Base-by-base conservation (phyloP, 2,888 invertebrate species). In the Trisateles emortualis region DNA sequence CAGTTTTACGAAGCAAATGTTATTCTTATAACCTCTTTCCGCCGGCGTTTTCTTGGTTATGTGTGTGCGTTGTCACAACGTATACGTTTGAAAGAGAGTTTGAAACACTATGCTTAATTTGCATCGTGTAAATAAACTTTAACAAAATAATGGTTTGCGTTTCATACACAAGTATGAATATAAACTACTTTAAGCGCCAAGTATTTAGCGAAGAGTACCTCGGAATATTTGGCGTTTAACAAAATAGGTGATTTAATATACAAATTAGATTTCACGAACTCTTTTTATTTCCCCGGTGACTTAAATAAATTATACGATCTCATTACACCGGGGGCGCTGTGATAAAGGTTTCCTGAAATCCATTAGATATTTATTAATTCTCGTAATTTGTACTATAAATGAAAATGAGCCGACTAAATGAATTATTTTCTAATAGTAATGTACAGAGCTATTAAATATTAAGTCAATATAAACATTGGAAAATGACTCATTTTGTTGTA, bases 231-330 rank as follows among this genome's bases (percentile, higher is more conserved):
- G 44, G 47, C 40, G 64, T 55, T 51, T 57, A 48, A 52, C 42
- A 46, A 57, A 59, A 67, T 68, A 72, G 56, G 53, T 51, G 52
- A 68, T 67, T 71, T 60, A 43, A 63, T 71, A 71, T 38, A 68
- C 55, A 68, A n/a, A 59, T 61, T 60, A 53, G 67, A 73, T 74
- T 71, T 59, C 61, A 65, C 33, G 65, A 68, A 74, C 49, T 55
- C 72, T 71, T 74, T 64, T 52, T 29, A 50, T 50, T n/a, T 58
- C 61, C 68, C 67, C 70, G 68, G 68, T 69, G 64, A 68, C 56
- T 64, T 55, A 70, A 79, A 72, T 61, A 64, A 74, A 76, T 68
- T 56, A 59, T 72, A 79, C 83, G 85, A 86, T 86, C 85, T 86
- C 85, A 86, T 71, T 55, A 67, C 44, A 61, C 69, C 68, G 77